Base-by-base conservation (phyloP, 2,797 vertebrate species). In the Psittacula derbiana region DNA sequence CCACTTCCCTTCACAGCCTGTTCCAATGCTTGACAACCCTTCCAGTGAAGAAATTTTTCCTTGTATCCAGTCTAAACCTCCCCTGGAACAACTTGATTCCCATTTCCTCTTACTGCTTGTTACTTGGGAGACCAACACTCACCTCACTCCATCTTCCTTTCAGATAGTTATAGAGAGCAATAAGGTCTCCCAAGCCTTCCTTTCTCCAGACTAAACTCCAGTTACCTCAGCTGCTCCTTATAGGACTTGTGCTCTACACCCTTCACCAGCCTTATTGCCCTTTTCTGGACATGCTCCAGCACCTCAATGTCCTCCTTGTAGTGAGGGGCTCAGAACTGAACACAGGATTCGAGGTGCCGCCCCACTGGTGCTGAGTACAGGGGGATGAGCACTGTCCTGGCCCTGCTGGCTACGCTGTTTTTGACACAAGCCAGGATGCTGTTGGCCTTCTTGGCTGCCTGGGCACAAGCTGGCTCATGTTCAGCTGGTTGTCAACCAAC, bases 331-430 rank as follows among this genome's bases (percentile, higher is more conserved):
- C 28, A 28, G 2, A 61, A 13, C 9, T 36, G 38, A 12, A 20
- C 24, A 18, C 6, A 44, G 24, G 1, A 28, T 2, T 33, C 0
- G 0, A 61, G 36, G 1, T 12, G 7, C 0, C 0, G 12, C 60
- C 38, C n/a, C 43, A 27, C 0, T 14, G n/a, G 14, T 31, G 16
- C n/a, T 0, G 0, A 52, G 33, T 14, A 19, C 19, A 57, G 12
- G 4, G 31, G 11, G 3, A 28, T 1, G 5, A 19, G 57, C 60
- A 2, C 16, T n/a, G 31, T 14, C 43, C 23, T 73, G 6, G 0
- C 18, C n/a, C 66, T 78, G 14, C 55, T 82, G 78, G 18, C 14
- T 43, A 10, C 13, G 2, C 13, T 4, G 1, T 41, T 50, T 31
- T 41, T 67, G 38, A 8, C 8, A 0, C 13, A n/a, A 8, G 16